phyloP scores from a whole-genome alignment of 2,113 vertebrate genomes.

The Pheucticus melanocephalus region DNA sequence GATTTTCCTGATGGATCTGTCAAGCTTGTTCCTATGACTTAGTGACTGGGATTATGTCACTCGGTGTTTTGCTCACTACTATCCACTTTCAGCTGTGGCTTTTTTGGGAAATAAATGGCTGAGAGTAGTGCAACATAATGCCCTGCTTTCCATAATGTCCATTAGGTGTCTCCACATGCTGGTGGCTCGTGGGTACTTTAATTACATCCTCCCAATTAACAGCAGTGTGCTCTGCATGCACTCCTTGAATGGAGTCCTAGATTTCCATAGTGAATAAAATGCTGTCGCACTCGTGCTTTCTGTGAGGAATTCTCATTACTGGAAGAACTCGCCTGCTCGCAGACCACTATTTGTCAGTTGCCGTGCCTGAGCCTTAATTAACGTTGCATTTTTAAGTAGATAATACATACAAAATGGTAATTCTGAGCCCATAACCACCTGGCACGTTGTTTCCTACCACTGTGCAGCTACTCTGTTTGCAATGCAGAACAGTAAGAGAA shows the following conservation, averaged over 20 bases:
- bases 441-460: conserved; percentile 12
- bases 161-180: conserved; percentile 37
- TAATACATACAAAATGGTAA: conserved; percentile 37
- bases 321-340: background rate
- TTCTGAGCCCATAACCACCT: conserved; percentile 29
- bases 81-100: background rate
- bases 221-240: background rate
- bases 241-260: background rate
- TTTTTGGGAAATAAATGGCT: background rate
- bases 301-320: background rate
- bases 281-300: background rate
- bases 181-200: background rate
- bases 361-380: conserved; percentile 12
- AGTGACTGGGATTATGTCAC: background rate
- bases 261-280: conserved; percentile 9
- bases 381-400: background rate
- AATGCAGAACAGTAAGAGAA: conserved; percentile 33
- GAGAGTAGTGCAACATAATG: background rate
- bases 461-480: conserved; percentile 9
- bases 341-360: background rate
- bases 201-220: conserved; percentile 36
- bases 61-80: rapidly evolving
- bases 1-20: background rate
- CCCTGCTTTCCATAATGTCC: background rate
- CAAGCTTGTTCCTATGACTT: background rate